Evolutionary conservation across 2,797 vertebrate genomes (phyloP).

Genomic region (Apodemus agrarius): DNA sequence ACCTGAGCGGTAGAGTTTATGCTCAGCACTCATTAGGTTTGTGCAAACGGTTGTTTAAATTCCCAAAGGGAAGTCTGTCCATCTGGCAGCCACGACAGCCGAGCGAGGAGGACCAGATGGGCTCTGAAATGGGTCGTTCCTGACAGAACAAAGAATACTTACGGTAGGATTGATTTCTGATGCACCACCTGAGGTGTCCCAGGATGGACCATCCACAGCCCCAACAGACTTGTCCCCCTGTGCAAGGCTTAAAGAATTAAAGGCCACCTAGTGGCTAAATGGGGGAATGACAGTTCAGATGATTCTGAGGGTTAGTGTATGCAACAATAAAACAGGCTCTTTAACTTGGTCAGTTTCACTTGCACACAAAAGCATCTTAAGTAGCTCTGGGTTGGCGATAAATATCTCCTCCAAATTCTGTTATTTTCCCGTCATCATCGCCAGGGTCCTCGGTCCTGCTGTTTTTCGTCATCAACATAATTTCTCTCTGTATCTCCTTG

Average conservation of each 20-base stretch:
- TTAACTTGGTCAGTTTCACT: neutral
- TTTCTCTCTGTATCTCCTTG: neutral
- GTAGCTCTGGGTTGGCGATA: neutral
- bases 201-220: neutral
- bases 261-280: slow-evolving; percentile 65
- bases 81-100: neutral
- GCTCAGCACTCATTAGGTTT: neutral
- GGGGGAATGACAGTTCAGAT: neutral
- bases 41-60: neutral
- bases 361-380: neutral
- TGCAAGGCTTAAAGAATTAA: neutral
- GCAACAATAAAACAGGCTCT: neutral
- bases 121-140: neutral
- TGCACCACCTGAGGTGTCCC: neutral
- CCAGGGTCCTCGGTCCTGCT: neutral
- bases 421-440: neutral
- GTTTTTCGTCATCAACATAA: neutral
- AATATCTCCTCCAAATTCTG: neutral
- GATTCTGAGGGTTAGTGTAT: neutral
- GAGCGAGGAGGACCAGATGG: neutral
- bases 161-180: neutral
- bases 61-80: neutral
- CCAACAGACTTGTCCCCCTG: neutral
- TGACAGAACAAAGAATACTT: neutral
- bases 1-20: neutral